phyloP scores from a whole-genome alignment of 2,797 vertebrate species.

The Erethizon dorsatum region DNA sequence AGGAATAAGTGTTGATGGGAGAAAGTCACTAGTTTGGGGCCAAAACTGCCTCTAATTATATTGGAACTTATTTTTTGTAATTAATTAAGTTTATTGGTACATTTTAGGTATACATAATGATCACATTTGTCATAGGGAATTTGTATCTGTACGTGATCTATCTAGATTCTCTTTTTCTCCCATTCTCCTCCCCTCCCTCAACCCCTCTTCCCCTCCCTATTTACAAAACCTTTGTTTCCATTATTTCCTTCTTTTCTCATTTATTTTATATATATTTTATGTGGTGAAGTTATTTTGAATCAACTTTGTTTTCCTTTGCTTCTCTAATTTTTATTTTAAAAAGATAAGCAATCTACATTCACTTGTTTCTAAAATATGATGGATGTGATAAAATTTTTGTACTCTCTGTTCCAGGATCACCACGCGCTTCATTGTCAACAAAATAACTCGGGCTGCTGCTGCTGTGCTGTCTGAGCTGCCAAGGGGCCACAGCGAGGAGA shows the following conservation, averaged over 20 bases:
- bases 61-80: too few relatives aligned
- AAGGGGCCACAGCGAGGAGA: not conserved
- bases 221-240: too few relatives aligned
- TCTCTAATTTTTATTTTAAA: conserved; percentile 40
- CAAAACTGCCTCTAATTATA: not conserved
- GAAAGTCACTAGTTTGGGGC: not conserved
- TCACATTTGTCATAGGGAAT: too few relatives aligned
- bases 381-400: not conserved
- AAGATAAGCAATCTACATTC: not conserved
- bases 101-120: too few relatives aligned
- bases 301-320: not conserved
- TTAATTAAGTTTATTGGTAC: too few relatives aligned
- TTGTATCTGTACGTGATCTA: too few relatives aligned
- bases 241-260: too few relatives aligned
- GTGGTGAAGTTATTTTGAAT: conserved; percentile 19
- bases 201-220: too few relatives aligned
- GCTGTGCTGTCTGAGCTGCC: not conserved
- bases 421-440: not conserved
- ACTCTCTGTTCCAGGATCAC: not conserved
- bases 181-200: too few relatives aligned
- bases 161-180: too few relatives aligned
- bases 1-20: not conserved
- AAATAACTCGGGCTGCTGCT: not conserved
- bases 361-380: not conserved
- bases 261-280: not conserved